Conservation (phyloP, 2,113 vertebrate species). For the Irena cyanogastra region DNA sequence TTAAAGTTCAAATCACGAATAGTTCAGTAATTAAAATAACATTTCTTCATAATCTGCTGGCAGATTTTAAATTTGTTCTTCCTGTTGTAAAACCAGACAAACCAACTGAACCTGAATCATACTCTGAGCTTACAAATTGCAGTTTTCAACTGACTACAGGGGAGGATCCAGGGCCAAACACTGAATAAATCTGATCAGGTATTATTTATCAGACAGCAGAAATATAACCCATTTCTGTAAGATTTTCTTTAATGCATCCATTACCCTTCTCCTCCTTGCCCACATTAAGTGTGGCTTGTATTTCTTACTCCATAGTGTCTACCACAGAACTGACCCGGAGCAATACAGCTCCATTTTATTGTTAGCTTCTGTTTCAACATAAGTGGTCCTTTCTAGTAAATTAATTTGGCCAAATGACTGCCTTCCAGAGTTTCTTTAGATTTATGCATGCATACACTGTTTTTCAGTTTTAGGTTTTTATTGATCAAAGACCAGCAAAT, state of each 20-base stretch:
- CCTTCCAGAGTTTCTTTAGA: constrained; percentile 7
- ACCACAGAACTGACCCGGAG: not conserved
- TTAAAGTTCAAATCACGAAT: not conserved
- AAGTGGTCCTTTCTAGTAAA: not conserved
- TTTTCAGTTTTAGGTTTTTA: constrained; percentile 12
- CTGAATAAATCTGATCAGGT: not conserved
- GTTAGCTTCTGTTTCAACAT: not conserved
- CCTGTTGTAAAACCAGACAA: not conserved
- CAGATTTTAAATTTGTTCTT: not conserved
- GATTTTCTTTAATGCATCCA: not conserved
- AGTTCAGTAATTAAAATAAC: not conserved
- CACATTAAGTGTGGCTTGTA: not conserved
- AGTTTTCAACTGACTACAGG: not conserved
- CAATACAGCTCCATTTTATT: not conserved
- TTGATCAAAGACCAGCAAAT: constrained; percentile 35
- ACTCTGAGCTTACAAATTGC: not conserved
- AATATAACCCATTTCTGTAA: not conserved
- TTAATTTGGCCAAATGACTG: not conserved
- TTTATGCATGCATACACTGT: not conserved
- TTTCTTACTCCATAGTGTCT: not conserved
- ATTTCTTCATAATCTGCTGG: not conserved
- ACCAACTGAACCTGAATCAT: not conserved
- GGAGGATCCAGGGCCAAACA: not conserved
- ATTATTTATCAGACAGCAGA: not conserved
- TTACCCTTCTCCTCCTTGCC: not conserved